Conservation (phyloP, 2,797 vertebrate species). For the Rhynchonycteris naso region DNA sequence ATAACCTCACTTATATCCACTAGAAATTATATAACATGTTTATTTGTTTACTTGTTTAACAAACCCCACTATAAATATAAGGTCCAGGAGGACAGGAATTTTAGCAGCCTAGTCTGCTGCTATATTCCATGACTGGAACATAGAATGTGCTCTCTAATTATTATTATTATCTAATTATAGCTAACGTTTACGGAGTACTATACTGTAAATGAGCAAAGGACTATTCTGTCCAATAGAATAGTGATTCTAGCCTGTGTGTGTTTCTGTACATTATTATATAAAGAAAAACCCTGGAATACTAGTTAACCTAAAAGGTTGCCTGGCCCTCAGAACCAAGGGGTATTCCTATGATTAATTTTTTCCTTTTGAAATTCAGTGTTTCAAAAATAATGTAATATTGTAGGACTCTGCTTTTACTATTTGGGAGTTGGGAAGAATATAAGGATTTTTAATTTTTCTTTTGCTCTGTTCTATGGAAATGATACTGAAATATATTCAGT, state of each 20-base stretch:
- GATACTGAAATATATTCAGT: constrained; percentile 51
- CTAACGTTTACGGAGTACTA: neutral
- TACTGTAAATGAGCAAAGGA: neutral
- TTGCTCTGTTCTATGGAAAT: constrained; percentile 61
- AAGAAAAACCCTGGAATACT: neutral
- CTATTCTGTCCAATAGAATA: neutral
- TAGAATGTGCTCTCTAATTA: neutral
- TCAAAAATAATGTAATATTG: constrained; percentile 30
- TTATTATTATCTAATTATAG: constrained; percentile 21
- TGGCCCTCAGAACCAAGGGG: neutral
- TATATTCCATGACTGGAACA: neutral
- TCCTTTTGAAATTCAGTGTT: neutral
- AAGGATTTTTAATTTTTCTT: constrained; percentile 69
- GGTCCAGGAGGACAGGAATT: neutral
- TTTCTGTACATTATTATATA: constrained; percentile 6
- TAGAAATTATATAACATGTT: neutral
- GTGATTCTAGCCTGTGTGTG: neutral
- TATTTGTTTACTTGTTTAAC: neutral
- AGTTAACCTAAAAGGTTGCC: neutral
- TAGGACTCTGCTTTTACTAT: neutral
- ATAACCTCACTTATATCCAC: neutral
- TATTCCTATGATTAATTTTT: neutral
- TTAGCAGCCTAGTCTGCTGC: neutral
- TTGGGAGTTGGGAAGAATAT: neutral
- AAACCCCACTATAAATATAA: neutral